A percentile compares a stretch with the other conserved stretches of the same genome.
Conservation (phyloP, 2,888 invertebrate species). For the Sinodicranocentrus sp. region DNA sequence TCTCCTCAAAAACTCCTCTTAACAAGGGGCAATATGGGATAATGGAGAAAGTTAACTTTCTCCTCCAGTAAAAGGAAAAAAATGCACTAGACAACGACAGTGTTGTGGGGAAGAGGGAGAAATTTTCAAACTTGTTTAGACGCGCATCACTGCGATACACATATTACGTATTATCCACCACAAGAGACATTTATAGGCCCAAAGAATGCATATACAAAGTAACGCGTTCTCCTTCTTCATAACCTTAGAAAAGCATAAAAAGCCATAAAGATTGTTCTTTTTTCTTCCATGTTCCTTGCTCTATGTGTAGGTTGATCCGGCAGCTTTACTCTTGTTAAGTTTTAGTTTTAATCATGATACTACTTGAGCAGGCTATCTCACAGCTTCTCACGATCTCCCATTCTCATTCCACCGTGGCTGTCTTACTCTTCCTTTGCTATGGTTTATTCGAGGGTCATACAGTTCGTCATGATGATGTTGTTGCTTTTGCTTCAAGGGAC, state of each 20-base stretch:
- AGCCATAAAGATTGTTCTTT: too few relatives aligned
- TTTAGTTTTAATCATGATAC: slow-evolving; percentile 65
- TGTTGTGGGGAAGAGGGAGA: slow-evolving; percentile 21
- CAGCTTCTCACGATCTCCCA: slow-evolving; percentile 56
- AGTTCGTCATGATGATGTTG: slow-evolving; percentile 42
- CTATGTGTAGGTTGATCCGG: slow-evolving; percentile 48
- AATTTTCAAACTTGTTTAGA: slow-evolving; percentile 43
- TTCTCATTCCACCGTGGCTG: slow-evolving; percentile 31
- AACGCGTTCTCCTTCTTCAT: too few relatives aligned
- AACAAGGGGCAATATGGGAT: slow-evolving; percentile 65
- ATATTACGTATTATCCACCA: too few relatives aligned
- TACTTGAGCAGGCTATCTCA: slow-evolving; percentile 58
- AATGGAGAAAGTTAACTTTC: slow-evolving; percentile 74
- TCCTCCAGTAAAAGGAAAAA: slow-evolving; percentile 31
- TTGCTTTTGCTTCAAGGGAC: slow-evolving; percentile 40
- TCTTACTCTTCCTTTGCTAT: slow-evolving; percentile 12
- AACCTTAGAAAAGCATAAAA: too few relatives aligned
- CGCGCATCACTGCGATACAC: too few relatives aligned
- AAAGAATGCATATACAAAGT: too few relatives aligned
- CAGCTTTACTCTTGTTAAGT: slow-evolving; percentile 60
- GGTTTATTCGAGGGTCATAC: slow-evolving; percentile 54
- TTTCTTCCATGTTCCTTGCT: too few relatives aligned
- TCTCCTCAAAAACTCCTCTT: slow-evolving; percentile 21
- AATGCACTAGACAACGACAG: background rate
- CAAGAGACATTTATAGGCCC: too few relatives aligned